phyloP scores from a whole-genome alignment of 2,113 vertebrate genomes.

The Raja brachyura region DNA sequence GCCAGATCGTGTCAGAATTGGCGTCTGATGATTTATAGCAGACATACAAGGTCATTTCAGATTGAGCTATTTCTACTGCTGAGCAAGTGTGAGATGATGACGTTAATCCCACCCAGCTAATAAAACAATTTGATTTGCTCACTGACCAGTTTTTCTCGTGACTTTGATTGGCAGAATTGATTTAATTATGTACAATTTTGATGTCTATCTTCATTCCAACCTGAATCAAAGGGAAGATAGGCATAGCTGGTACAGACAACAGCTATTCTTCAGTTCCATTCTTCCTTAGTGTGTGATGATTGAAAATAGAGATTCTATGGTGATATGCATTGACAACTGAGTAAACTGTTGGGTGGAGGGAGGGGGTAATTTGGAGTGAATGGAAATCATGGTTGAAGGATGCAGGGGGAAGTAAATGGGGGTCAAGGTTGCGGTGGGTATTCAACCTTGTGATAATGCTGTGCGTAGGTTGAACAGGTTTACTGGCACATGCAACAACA shows the following conservation, averaged over 20 bases:
- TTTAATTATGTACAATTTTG: neutral
- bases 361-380: neutral
- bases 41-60: neutral
- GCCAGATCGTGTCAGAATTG: neutral
- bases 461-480: no score
- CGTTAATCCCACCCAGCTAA: slow-evolving; percentile 1
- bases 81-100: slow-evolving; percentile 19
- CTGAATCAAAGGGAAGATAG: neutral
- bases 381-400: no score
- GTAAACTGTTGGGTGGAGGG: no score
- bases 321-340: neutral
- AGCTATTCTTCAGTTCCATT: neutral
- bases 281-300: neutral
- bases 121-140: neutral
- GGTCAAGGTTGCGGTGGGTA: no score
- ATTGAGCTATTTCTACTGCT: neutral
- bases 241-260: neutral
- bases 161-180: slow-evolving; percentile 10
- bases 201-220: neutral
- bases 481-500: no score
- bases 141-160: neutral
- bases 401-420: no score
- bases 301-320: neutral
- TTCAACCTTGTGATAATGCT: no score
- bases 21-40: neutral